Evolutionary conservation across 2,797 vertebrate species (phyloP).

Genomic region (Sebastes oblongus): DNA sequence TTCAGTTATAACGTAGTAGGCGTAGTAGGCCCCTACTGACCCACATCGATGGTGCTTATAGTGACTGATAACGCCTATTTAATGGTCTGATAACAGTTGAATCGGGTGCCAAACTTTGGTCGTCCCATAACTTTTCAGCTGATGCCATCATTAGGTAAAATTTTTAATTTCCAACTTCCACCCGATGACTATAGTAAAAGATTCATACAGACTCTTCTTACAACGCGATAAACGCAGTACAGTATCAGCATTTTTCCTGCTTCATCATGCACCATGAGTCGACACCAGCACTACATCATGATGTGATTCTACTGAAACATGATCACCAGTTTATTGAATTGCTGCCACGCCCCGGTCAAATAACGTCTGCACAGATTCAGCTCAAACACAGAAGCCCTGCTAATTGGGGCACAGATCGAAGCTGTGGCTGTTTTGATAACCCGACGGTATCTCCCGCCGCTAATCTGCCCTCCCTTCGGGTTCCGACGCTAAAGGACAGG

Average conservation of each 20-base stretch:
- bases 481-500: conserved; percentile 56
- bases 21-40: too few species aligned
- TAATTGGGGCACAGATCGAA: conserved; percentile 59
- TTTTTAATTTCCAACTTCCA: too few species aligned
- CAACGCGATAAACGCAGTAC: too few species aligned
- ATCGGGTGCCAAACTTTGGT: too few species aligned
- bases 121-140: too few species aligned
- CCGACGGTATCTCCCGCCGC: conserved; percentile 30
- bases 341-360: conserved; percentile 32
- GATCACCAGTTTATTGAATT: conserved; percentile 32
- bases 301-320: conserved; percentile 36
- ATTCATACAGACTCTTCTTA: too few species aligned
- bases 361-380: conserved; percentile 15
- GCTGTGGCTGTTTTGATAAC: conserved; percentile 60
- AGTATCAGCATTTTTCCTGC: too few species aligned
- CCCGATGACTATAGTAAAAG: too few species aligned
- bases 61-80: too few species aligned
- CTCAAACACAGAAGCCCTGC: conserved; percentile 24
- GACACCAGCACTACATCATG: background rate
- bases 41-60: too few species aligned
- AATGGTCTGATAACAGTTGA: too few species aligned
- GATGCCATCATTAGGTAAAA: fast-evolving
- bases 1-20: too few species aligned
- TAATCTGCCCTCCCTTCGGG: conserved; percentile 21
- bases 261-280: background rate